Evolutionary conservation across 2,888 invertebrate species (phyloP), one percentile per base, ranked within the genome.

Genomic region (Endomychus coccineus): DNA sequence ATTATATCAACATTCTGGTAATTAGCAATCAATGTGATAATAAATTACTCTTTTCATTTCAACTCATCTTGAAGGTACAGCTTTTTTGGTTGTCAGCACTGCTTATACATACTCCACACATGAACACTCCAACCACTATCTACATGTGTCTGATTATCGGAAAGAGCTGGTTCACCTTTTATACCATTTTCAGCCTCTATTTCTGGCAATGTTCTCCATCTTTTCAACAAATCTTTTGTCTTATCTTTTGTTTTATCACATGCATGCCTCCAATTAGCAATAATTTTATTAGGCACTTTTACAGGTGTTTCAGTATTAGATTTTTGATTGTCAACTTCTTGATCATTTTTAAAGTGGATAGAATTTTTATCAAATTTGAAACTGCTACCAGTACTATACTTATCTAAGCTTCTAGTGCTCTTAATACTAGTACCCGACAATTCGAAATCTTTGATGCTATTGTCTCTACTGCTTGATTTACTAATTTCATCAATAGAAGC

Each of bases 171-270:
- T 58, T 59, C 67, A 61, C 67, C 69, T 67, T 49, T 63, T 60
- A 43, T 50, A 56, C 43, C 62, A 63, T 3, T 52, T 17, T 54
- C 61, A 29, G 73, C 73, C 45, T 68, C 66, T 9, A 71, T 68
- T 52, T 78, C 78, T 0, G 80, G 78, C 40, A 79, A 63, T 4
- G 80, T 80, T 51, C 79, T 64, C 80, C 81, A 81, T 48, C 78
- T 66, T 59, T 80, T 80, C 50, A 83, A 61, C 40, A 83, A 67
- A 53, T 83, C 83, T 54, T 79, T 80, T 3, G 83, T 83, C 57
- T 77, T 74, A 55, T 82, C 82, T 56, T 78, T 78, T 15, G 83
- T 83, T 56, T 78, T 77, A 61, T 81, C 83, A 64, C 83, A 83
- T 52, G 82, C 83, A 50, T 79, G 78, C 47, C 74, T 71, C 82